Evolutionary conservation across 1,140 invertebrate genomes (phyloP).

Genomic region (Conus ventricosus): DNA sequence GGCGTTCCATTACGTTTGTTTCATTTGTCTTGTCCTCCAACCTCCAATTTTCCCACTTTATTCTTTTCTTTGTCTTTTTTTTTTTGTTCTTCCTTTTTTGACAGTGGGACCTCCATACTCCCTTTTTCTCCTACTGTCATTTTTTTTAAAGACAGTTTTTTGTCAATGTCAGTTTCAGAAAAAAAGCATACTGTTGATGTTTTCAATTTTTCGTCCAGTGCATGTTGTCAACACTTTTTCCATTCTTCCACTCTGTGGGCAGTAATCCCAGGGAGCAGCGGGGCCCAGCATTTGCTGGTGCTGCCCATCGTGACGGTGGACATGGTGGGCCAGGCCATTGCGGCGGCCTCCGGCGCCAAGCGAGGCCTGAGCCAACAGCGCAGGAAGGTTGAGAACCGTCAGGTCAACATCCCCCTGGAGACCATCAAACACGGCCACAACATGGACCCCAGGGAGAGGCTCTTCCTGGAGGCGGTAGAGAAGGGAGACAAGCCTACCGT

Average conservation of each 20-base stretch:
- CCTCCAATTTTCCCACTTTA: not conserved
- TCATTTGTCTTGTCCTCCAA: no score
- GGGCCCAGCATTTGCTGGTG: conserved; percentile 5
- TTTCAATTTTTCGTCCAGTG: no score
- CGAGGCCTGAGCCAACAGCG: conserved; percentile 49
- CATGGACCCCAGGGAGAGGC: conserved; percentile 72
- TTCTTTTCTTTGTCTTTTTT: not conserved
- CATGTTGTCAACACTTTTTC: not conserved
- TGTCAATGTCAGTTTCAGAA: no score
- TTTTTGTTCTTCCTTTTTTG: not conserved
- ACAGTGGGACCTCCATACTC: not conserved
- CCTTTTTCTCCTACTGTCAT: not conserved
- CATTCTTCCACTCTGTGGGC: not conserved
- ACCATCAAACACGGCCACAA: conserved; percentile 66
- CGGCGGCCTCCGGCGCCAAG: conserved; percentile 49
- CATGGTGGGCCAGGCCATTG: conserved; percentile 20
- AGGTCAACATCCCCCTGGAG: conserved; percentile 19
- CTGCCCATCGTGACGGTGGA: conserved; percentile 8
- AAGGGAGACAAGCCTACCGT: conserved; percentile 78
- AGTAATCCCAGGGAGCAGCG: not conserved
- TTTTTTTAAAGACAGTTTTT: not conserved
- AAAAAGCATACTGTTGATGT: no score
- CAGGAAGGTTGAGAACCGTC: conserved; percentile 47
- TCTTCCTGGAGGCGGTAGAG: conserved; percentile 79
- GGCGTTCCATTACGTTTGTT: no score